Conservation (phyloP, 2,113 vertebrate species). For the Coptodon bakossiorum region DNA sequence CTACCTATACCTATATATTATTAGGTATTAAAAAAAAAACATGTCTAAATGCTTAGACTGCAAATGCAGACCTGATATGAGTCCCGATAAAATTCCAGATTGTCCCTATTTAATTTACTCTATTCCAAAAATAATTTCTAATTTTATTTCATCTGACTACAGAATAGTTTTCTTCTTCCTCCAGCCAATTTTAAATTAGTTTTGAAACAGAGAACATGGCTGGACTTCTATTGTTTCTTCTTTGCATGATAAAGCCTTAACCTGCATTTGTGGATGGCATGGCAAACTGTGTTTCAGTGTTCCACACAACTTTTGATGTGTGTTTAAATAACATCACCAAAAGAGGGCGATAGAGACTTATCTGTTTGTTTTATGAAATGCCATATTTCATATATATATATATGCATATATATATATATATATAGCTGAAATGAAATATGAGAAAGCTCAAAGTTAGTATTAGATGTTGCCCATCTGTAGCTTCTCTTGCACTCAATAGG, state of each 20-base stretch:
- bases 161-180: not conserved
- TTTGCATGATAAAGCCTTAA: not conserved
- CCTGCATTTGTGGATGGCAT: not conserved
- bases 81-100: not conserved
- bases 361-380: not conserved
- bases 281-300: not conserved
- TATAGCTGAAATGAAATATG: not conserved
- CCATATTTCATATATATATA: not conserved
- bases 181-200: not conserved
- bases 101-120: not conserved
- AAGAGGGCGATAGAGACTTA: slow-evolving; percentile 33
- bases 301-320: not conserved
- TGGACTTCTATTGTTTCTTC: not conserved
- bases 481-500: slow-evolving; percentile 31
- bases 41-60: not conserved
- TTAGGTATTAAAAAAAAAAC: not conserved
- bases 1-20: not conserved
- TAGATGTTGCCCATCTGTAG: slow-evolving; percentile 11
- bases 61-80: not conserved
- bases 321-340: slow-evolving; percentile 1
- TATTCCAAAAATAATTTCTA: not conserved
- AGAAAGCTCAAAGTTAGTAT: not conserved
- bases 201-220: not conserved
- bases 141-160: not conserved
- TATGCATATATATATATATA: not conserved